Conservation (phyloP, 2,797 vertebrate species). For the Anableps anableps region DNA sequence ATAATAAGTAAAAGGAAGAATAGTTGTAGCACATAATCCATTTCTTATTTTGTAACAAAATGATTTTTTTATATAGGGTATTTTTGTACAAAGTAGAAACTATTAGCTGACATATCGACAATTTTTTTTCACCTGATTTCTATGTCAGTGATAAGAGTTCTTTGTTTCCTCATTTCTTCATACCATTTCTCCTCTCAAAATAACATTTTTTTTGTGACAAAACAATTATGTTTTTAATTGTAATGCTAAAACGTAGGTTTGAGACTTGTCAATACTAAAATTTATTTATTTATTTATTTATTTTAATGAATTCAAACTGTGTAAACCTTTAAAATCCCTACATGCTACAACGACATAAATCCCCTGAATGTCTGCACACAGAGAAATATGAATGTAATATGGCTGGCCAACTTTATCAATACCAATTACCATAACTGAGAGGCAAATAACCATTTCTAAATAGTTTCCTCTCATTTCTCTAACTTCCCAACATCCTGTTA, state of each 20-base stretch:
- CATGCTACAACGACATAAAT: no score
- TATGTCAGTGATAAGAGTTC: background rate
- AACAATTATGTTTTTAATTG: background rate
- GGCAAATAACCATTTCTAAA: constrained; percentile 58
- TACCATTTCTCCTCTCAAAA: background rate
- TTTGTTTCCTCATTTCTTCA: background rate
- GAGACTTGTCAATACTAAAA: no score
- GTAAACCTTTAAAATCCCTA: background rate
- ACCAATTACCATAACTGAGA: constrained; percentile 24
- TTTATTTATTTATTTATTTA: background rate
- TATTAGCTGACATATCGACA: background rate
- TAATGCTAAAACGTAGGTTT: background rate
- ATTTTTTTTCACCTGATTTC: background rate
- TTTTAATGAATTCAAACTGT: background rate
- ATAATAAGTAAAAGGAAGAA: background rate
- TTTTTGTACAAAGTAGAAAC: background rate
- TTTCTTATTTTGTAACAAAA: no score
- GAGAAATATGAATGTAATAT: background rate
- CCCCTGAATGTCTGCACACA: background rate
- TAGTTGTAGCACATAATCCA: no score
- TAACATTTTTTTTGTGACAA: background rate
- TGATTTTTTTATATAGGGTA: no score
- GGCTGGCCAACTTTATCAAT: background rate
- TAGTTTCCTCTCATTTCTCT: constrained; percentile 32
- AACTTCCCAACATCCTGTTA: constrained; percentile 13